Evolutionary conservation across 2,113 vertebrate genomes (phyloP).

Genomic region (Balaeniceps rex): DNA sequence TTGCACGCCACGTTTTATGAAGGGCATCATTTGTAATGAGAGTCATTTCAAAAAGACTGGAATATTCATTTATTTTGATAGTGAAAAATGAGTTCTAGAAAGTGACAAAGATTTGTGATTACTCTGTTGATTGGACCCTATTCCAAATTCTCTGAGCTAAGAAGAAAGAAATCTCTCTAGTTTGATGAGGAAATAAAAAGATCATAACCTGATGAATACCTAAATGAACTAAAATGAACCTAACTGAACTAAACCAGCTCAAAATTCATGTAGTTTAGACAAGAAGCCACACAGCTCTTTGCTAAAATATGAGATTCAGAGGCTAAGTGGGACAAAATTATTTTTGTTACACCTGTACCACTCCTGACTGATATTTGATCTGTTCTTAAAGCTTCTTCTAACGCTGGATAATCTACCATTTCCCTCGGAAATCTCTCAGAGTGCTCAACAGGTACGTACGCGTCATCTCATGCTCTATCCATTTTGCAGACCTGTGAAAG

Average conservation of each 20-base stretch:
- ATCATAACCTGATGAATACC: neutral
- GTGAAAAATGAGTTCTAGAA: constrained; percentile 30
- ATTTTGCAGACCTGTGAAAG: neutral
- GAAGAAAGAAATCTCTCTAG: neutral
- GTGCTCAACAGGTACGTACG: no score
- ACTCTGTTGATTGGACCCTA: neutral
- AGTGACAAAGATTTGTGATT: neutral
- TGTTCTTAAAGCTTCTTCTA: neutral
- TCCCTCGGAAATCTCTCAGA: neutral
- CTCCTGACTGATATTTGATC: neutral
- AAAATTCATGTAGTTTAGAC: neutral
- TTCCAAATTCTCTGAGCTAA: neutral
- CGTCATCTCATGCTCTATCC: neutral
- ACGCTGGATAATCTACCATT: neutral
- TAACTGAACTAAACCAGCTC: neutral
- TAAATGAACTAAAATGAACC: neutral
- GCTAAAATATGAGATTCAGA: neutral
- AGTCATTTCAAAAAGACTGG: neutral
- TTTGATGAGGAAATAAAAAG: neutral
- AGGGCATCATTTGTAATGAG: neutral
- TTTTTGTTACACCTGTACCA: no score
- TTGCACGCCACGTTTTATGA: neutral
- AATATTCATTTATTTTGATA: constrained; percentile 40
- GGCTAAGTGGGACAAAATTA: neutral
- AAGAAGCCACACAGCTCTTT: neutral